Base-by-base conservation (phyloP, 2,113 vertebrate species). In the Morone chrysops region DNA sequence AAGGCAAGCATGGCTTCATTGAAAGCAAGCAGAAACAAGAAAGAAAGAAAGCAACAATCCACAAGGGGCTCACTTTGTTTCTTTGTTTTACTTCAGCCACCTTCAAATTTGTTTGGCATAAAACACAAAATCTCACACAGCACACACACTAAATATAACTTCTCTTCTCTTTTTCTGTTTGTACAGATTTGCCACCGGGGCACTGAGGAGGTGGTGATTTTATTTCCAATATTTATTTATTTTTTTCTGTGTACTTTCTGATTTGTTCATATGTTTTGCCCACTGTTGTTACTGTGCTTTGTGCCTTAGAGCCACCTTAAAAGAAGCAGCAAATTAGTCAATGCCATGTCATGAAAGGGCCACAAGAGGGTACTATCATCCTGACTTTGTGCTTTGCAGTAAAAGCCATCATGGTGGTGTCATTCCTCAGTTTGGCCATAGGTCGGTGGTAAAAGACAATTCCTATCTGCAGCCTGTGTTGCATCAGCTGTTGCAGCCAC, bases 401-500 rank as follows among this genome's bases (percentile, higher is more conserved):
- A 9, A 82, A 74, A 22, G 4, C 53, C 8, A n/a, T 10, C 2
- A 18, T 16, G 4, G 3, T 22, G 47, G 8, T 76, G 73, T n/a
- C 36, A 12, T 87, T 70, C 22, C 74, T 72, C 2, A 9, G 16
- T 66, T 81, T 7, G 68, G 13, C 78, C 90, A 91, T 47, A 45
- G 3, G 89, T 31, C 11, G 86, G 87, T 82, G 89, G 89, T 82
- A 6, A 61, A 78, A 54, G 62, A 76, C 79, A 80, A n/a, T 3
- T 13, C 2, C 1, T 4, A 2, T 1, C 50, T 61, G 47, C 59
- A 38, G 31, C 5, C 25, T 56, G 40, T 38, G 3, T 61, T 59
- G 60, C 18, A 59, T 25, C 25, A 47, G 18, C 66, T 51, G 61
- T 45, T 43, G 31, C 20, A 41, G 56, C 16, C 10, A 41, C 47